phyloP scores from a whole-genome alignment of 1,140 invertebrate genomes.

The Leguminivora glycinivorella region DNA sequence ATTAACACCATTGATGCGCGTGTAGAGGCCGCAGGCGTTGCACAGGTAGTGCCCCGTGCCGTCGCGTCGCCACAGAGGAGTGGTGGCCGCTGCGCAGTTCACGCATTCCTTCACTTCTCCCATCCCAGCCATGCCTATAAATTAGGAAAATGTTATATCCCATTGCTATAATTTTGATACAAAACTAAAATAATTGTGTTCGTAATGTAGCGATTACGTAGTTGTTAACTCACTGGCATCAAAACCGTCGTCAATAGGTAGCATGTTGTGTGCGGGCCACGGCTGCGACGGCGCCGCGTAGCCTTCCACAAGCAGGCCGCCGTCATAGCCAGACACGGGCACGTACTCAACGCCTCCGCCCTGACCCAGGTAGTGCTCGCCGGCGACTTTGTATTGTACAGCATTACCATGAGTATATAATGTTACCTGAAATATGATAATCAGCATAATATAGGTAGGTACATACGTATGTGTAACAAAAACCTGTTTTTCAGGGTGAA shows the following conservation, averaged over 20 bases:
- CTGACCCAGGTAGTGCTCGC: slow-evolving; percentile 73
- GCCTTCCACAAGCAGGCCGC: slow-evolving; percentile 65
- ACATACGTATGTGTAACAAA: not conserved
- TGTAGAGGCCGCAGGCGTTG: slow-evolving; percentile 92
- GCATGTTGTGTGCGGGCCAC: slow-evolving; percentile 65
- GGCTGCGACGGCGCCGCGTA: slow-evolving; percentile 60
- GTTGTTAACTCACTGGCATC: slow-evolving; percentile 57
- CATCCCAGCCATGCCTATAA: slow-evolving; percentile 65
- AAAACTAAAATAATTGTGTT: not conserved
- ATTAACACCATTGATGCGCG: slow-evolving; percentile 92
- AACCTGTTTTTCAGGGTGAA: not conserved
- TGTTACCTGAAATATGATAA: slow-evolving; percentile 72
- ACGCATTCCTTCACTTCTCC: slow-evolving; percentile 90
- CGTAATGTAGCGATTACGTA: not conserved
- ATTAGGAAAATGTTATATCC: not conserved
- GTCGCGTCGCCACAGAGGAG: slow-evolving; percentile 93
- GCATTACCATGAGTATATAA: slow-evolving; percentile 77
- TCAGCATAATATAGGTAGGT: not conserved
- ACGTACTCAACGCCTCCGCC: slow-evolving; percentile 66
- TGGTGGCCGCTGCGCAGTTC: slow-evolving; percentile 92
- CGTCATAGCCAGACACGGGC: slow-evolving; percentile 68
- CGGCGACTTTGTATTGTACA: slow-evolving; percentile 74
- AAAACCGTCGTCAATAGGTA: slow-evolving; percentile 69
- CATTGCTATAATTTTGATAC: not conserved
- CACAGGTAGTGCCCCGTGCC: slow-evolving; percentile 94